These are phyloP conservation scores for Pollenia griseotomentosa DNA, from an alignment of 2,888 invertebrate genomes.

Conservation along the genomic window DNA sequence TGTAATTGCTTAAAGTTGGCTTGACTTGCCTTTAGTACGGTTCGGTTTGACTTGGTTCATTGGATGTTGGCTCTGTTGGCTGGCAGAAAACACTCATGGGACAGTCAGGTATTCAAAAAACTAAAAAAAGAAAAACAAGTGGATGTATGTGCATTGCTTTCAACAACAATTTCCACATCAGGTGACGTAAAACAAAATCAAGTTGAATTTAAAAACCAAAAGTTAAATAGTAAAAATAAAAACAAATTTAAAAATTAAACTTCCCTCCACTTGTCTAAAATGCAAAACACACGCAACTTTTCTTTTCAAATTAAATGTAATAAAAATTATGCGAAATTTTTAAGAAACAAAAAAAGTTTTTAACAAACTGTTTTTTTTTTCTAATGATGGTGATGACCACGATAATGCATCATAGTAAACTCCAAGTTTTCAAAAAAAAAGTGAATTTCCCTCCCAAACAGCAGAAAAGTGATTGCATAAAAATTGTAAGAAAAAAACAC, in stretches of 20 bases:
- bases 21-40: conserved; percentile 38
- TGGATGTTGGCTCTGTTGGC: conserved; percentile 33
- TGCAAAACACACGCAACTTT: conserved; percentile 61
- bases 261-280: conserved; percentile 38
- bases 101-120: conserved; percentile 47
- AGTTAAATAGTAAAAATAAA: conserved; percentile 14
- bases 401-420: conserved; percentile 21
- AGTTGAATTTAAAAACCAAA: conserved; percentile 48
- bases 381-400: conserved; percentile 49
- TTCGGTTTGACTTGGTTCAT: conserved; percentile 62
- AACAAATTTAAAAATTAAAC: conserved; percentile 14
- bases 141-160: conserved; percentile 35
- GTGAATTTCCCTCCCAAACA: background rate
- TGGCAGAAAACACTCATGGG: conserved; percentile 37
- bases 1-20: conserved; percentile 61
- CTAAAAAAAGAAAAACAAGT: conserved; percentile 34
- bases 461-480: conserved; percentile 28
- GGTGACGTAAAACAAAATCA: conserved; percentile 63
- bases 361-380: conserved; percentile 15
- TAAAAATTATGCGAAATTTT: conserved; percentile 45
- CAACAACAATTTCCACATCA: conserved; percentile 70
- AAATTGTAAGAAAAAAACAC: background rate
- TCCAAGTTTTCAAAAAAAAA: background rate
- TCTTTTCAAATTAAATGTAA: conserved; percentile 22
- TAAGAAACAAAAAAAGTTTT: conserved; percentile 5